A percentile compares a stretch with the other conserved stretches of the same genome.
Evolutionary conservation across 2,797 vertebrate genomes (phyloP).

Genomic region (Heliangelus exortis): DNA sequence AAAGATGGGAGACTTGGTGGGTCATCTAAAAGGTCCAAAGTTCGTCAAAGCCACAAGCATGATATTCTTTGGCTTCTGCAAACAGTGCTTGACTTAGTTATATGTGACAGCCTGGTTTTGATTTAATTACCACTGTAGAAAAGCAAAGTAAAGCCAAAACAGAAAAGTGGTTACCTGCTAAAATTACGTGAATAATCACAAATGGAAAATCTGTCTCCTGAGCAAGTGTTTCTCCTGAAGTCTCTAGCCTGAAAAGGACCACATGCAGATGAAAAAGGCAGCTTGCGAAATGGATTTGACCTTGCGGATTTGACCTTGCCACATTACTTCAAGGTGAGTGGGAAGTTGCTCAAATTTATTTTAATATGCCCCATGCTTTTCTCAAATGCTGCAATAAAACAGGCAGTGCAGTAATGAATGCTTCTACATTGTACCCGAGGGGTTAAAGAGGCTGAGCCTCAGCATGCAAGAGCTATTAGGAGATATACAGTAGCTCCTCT

Average conservation of each 20-base stretch:
- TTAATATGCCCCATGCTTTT: neutral
- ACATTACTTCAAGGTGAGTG: slow-evolving; percentile 43
- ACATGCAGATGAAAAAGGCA: neutral
- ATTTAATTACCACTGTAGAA: neutral
- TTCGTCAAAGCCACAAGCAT: neutral
- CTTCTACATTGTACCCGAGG: neutral
- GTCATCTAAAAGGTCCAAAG: neutral
- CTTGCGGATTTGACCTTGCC: neutral
- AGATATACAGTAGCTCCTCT: slow-evolving; percentile 52
- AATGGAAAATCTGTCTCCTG: neutral
- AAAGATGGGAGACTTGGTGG: neutral
- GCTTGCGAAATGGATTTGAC: neutral
- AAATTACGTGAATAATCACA: neutral
- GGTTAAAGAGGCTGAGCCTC: slow-evolving; percentile 12
- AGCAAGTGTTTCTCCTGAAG: neutral
- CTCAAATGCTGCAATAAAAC: slow-evolving; percentile 1
- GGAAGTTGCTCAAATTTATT: neutral
- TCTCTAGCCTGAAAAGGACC: neutral
- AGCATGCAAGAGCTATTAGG: slow-evolving; percentile 48
- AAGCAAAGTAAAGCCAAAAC: neutral
- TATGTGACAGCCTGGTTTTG: neutral
- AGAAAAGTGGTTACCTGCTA: neutral
- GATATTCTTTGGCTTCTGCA: neutral
- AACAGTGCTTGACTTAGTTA: neutral
- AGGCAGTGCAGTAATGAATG: neutral